Base-by-base conservation (phyloP, 2,888 invertebrate species). In the Dendrolimus houi region DNA sequence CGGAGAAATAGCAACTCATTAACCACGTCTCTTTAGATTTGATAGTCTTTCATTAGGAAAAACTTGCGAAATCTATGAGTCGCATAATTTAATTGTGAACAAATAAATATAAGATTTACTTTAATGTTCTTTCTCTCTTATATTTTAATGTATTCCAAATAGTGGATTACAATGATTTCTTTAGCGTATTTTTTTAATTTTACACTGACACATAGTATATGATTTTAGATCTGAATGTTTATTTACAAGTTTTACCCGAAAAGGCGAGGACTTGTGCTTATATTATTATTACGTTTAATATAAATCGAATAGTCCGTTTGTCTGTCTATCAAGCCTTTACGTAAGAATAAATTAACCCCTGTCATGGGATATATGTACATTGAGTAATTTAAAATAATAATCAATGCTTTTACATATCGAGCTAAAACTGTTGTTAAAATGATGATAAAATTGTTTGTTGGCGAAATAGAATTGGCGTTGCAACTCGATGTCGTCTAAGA, bases 21-120 rank as follows among this genome's bases (percentile, higher is more conserved):
- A 69, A 79, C 75, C 77, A 68, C 72, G 74, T 77, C 78, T 79
- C 80, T 70, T 74, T 88, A 88, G 89, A 90, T 89, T 90, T 86
- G 81, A 83, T 85, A 86, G 90, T 89, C 88, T 88, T 90, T 90
- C 90, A 85, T 62, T 70, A 68, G 70, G 87, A 90, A 89, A 89
- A 88, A 89, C 89, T 87, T 83, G 73, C 74, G 77, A 81, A 89
- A 81, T 88, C 88, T 87, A 75, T 75, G 77, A 81, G 76, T 78
- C 69, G 69, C 62, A 59, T 67, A 66, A 59, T 65, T 64, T 69
- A 71, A 70, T 66, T 74, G 47, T 47, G 47, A 47, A 47, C 47
- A 47, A 47, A 69, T 75, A 69, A 72, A 69, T 71, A 70, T 73
- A 69, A 71, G 71, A 70, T 64, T 67, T 68, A 62, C 64, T 68